Evolutionary conservation across 1,140 invertebrate genomes (phyloP).

Genomic region (Sitobion miscanthi): DNA sequence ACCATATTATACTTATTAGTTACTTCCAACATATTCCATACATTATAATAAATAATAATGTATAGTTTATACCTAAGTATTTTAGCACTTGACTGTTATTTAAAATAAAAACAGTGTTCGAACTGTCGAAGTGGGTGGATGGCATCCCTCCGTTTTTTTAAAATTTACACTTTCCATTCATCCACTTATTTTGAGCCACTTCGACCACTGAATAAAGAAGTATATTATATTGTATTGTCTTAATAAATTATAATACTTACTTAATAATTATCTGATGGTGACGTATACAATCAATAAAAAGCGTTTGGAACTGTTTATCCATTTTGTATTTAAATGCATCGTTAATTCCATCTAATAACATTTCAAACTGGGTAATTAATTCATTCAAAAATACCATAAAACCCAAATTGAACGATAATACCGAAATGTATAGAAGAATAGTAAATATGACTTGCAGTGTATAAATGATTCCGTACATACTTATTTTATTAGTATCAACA

Average conservation of each 20-base stretch:
- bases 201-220: neutral
- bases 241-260: neutral
- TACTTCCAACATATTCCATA: too few species aligned
- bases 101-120: too few species aligned
- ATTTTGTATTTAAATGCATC: slow-evolving; percentile 8
- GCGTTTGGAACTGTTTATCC: neutral
- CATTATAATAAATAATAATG: too few species aligned
- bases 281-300: slow-evolving; percentile 24
- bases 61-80: too few species aligned
- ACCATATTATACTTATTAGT: too few species aligned
- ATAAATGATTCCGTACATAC: neutral
- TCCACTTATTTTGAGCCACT: too few species aligned
- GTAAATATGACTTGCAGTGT: neutral
- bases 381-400: neutral
- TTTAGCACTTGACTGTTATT: too few species aligned
- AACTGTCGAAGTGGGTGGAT: too few species aligned
- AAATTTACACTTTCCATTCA: too few species aligned
- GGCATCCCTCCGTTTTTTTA: too few species aligned
- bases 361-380: neutral
- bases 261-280: slow-evolving; percentile 41
- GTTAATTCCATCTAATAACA: neutral
- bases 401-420: neutral
- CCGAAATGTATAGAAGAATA: neutral
- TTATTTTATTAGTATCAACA: neutral
- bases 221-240: neutral